Percentiles rank a stretch among this genome's conserved stretches.
phyloP scores from a whole-genome alignment of 2,113 vertebrate species.

The Propithecus coquereli region DNA sequence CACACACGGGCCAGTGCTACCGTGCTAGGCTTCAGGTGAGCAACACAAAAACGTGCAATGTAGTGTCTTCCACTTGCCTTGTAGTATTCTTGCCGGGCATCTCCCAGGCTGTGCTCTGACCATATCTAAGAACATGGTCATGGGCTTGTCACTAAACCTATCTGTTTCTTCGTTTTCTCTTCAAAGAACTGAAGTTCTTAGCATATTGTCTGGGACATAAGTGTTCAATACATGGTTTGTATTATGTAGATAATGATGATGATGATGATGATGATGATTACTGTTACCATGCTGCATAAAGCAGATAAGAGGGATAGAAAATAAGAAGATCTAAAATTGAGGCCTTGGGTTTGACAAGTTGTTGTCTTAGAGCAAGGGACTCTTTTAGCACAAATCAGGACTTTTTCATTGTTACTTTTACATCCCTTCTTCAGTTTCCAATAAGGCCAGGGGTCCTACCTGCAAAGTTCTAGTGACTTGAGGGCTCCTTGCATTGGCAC shows the following conservation, averaged over 20 bases:
- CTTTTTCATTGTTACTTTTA: background rate
- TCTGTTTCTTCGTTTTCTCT: background rate
- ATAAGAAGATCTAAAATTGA: background rate
- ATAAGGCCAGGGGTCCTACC: background rate
- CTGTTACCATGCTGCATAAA: background rate
- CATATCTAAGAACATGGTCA: background rate
- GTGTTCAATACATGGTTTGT: background rate
- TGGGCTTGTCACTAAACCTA: background rate
- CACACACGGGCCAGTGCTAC: no score
- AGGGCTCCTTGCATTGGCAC: background rate
- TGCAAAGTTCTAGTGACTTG: background rate
- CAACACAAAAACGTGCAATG: background rate
- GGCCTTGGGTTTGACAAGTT: background rate
- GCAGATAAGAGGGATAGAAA: background rate
- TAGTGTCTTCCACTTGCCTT: fast-evolving
- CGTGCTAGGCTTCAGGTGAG: background rate
- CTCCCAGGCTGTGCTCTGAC: background rate
- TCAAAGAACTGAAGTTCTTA: background rate
- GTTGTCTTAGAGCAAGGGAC: background rate
- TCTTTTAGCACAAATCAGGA: background rate
- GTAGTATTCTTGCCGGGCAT: background rate
- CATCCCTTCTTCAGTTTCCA: background rate
- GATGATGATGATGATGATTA: no score
- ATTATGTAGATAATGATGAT: background rate
- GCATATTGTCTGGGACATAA: background rate